Evolutionary conservation across 2,113 vertebrate genomes (phyloP).

Genomic region (Circaetus cinerascens): DNA sequence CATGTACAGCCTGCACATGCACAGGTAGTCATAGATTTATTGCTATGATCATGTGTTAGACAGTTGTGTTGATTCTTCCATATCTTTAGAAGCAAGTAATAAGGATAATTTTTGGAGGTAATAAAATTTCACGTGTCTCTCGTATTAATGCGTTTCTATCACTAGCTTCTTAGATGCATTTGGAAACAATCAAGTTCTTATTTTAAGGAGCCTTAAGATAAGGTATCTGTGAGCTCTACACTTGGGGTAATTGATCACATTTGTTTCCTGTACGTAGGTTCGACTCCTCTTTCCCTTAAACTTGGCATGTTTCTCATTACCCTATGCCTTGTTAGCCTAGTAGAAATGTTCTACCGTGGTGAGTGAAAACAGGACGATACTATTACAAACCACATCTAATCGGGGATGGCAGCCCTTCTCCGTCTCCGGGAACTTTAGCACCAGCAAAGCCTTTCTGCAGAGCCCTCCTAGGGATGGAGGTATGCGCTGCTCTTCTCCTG

Average conservation of each 20-base stretch:
- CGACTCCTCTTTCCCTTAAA: slow-evolving; percentile 79
- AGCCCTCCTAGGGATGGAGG: slow-evolving; percentile 27
- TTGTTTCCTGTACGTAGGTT: slow-evolving; percentile 86
- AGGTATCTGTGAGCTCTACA: slow-evolving; percentile 87
- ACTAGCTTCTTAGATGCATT: slow-evolving; percentile 80
- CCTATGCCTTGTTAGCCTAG: slow-evolving; percentile 76
- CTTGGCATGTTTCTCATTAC: slow-evolving; percentile 85
- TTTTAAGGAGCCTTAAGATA: slow-evolving; percentile 92
- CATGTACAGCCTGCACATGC: neutral
- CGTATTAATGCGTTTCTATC: slow-evolving; percentile 65
- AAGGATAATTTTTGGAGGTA: slow-evolving; percentile 72
- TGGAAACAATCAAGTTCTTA: slow-evolving; percentile 94
- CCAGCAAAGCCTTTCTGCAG: neutral
- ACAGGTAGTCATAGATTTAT: neutral
- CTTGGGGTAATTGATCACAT: slow-evolving; percentile 95
- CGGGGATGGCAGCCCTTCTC: slow-evolving; percentile 58
- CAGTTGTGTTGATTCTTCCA: slow-evolving; percentile 73
- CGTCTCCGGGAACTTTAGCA: neutral
- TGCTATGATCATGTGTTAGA: slow-evolving; percentile 73
- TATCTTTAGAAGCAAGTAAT: slow-evolving; percentile 68
- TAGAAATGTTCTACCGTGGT: slow-evolving; percentile 73
- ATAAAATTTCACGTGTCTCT: slow-evolving; percentile 72
- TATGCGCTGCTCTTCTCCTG: neutral
- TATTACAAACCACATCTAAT: slow-evolving; percentile 74
- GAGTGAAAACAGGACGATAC: slow-evolving; percentile 77